phyloP scores from a whole-genome alignment of 1,140 invertebrate genomes.

The Bombus confusus region DNA sequence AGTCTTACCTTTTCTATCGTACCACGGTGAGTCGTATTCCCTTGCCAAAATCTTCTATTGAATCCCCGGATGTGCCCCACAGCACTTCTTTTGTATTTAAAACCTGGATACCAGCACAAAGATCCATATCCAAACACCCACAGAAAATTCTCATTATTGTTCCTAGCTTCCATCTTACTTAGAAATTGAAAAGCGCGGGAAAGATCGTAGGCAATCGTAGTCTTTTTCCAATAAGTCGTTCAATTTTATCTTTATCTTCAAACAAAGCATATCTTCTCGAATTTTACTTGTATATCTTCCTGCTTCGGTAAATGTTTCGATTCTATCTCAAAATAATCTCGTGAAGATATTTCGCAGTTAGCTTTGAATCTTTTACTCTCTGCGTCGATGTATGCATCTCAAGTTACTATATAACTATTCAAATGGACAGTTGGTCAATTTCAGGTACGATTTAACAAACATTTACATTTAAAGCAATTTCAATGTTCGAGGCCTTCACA shows the following conservation, averaged over 20 bases:
- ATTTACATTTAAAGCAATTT: background rate
- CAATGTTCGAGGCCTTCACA: background rate
- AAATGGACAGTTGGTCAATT: background rate
- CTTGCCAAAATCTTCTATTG: slow-evolving; percentile 92
- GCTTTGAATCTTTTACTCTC: background rate
- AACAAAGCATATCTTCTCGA: background rate
- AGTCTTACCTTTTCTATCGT: slow-evolving; percentile 88
- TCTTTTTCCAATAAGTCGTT: background rate
- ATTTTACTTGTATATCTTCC: fast-evolving
- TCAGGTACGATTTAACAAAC: background rate
- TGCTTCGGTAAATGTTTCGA: background rate
- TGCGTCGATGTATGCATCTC: background rate
- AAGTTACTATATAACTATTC: background rate
- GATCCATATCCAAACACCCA: slow-evolving; percentile 96
- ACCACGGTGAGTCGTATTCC: slow-evolving; percentile 91
- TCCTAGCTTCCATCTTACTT: slow-evolving; percentile 22
- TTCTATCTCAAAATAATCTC: background rate
- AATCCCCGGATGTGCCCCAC: slow-evolving; percentile 90
- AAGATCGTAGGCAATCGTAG: background rate
- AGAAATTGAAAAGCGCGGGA: background rate
- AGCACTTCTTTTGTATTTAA: slow-evolving; percentile 87
- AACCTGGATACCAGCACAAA: slow-evolving; percentile 93
- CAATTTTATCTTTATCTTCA: background rate
- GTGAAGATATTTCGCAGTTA: background rate
- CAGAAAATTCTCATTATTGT: slow-evolving; percentile 62